A percentile compares a stretch with the other conserved stretches of the same genome.
phyloP scores from a whole-genome alignment of 2,113 vertebrate genomes.

The Puntigrus tetrazona region DNA sequence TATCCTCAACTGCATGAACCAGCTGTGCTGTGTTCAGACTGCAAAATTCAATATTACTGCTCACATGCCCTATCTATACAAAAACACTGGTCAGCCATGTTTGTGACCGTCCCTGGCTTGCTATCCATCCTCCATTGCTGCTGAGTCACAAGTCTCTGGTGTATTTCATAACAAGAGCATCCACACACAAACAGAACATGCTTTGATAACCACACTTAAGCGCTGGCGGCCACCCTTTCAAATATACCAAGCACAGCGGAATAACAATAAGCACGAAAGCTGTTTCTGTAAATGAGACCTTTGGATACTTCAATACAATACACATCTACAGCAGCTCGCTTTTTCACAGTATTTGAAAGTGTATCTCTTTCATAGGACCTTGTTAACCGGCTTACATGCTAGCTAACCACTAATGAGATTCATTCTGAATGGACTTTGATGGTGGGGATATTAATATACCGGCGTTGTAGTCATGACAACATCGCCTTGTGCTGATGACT shows the following conservation, averaged over 20 bases:
- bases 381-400: slow-evolving; percentile 9
- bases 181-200: neutral
- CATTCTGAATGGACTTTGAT: neutral
- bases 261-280: neutral
- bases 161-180: slow-evolving; percentile 18
- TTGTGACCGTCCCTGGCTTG: neutral
- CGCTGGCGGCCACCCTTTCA: neutral
- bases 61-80: neutral
- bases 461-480: slow-evolving; percentile 46
- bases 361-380: neutral
- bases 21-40: neutral
- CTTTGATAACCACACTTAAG: neutral
- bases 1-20: neutral
- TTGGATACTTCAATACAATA: neutral
- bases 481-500: neutral
- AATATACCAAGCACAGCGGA: slow-evolving; percentile 15
- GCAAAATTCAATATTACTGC: neutral
- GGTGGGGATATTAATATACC: slow-evolving; percentile 30
- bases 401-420: neutral
- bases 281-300: neutral
- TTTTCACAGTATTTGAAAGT: neutral
- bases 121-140: slow-evolving; percentile 20
- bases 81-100: neutral
- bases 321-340: neutral
- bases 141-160: slow-evolving; percentile 40